A percentile compares a stretch with the other conserved stretches of the same genome.
Conservation (phyloP, 2,113 vertebrate genomes). For the Microtus pennsylvanicus region DNA sequence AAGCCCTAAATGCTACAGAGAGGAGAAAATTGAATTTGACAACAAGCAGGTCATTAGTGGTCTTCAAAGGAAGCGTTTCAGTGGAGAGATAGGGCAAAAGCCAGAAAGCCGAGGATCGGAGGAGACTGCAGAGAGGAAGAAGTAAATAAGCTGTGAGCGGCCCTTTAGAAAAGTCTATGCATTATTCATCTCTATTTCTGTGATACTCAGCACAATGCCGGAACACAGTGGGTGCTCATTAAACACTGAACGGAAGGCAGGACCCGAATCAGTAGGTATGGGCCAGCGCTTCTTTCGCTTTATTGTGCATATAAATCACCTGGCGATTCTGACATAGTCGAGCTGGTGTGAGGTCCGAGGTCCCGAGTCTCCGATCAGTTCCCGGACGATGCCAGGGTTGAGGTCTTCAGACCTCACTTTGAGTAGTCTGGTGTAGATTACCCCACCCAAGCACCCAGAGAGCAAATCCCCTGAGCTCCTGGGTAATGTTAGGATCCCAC, state of each 20-base stretch:
- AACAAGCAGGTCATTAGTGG: constrained; percentile 73
- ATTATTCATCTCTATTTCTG: constrained; percentile 72
- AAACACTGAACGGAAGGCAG: constrained; percentile 66
- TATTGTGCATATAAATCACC: constrained; percentile 51
- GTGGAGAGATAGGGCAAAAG: constrained; percentile 63
- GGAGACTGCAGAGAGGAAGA: constrained; percentile 58
- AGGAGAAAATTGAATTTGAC: constrained; percentile 77
- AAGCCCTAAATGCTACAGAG: constrained; percentile 58
- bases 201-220: constrained; percentile 64
- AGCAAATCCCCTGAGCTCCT: neutral
- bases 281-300: constrained; percentile 41
- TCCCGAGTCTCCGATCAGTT: neutral
- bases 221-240: constrained; percentile 73
- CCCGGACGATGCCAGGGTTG: neutral
- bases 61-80: constrained; percentile 71
- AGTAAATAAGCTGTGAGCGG: constrained; percentile 70
- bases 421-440: neutral
- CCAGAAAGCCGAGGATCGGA: neutral
- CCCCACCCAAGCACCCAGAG: neutral
- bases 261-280: constrained; percentile 48
- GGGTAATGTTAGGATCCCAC: neutral
- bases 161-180: constrained; percentile 60
- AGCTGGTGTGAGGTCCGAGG: neutral
- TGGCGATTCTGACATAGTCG: constrained; percentile 1
- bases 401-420: neutral